Base-by-base conservation (phyloP, 2,797 vertebrate genomes). In the Sebastiscus tertius region DNA sequence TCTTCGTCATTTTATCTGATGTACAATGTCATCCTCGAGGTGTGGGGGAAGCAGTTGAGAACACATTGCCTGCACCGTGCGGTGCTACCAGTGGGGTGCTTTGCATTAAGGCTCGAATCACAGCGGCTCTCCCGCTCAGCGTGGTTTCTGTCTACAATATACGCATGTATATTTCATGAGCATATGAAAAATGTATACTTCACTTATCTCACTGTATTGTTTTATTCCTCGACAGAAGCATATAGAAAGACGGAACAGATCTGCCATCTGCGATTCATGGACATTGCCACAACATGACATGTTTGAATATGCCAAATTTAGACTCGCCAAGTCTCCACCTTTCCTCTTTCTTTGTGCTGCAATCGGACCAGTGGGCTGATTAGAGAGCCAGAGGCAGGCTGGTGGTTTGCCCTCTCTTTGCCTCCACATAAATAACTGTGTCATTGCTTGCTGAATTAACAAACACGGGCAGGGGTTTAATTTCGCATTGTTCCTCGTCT, bases 371-470 rank as follows among this genome's bases (percentile, higher is more conserved):
- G 80, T 76, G 75, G 64, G 59, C 76, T 84, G 82, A 88, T 87
- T 84, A 81, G 79, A 88, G 74, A 39, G 70, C 92, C 64, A 52
- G 80, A 84, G 85, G 86, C 72, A 34, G 74, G 78, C 65, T 0
- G 49, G 20, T 3, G 36, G 16, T 72, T 83, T 68, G 36, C 65
- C 86, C 60, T 73, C 62, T 81, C 75, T 83, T 77, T 75, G 64
- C 83, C 84, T 83, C 67, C 82, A 85, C 87, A 88, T 88, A 88
- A 92, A 91, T 87, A 93, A 92, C 76, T 56, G 66, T 82, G 75
- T 75, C 85, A 78, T 77, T 73, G 79, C 88, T 82, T 72, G 73
- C 84, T 82, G 88, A 89, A 89, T 88, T 77, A 88, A 74, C 89
- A 85, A 85, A 87, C 75, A 80, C 0, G 33, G 49, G 63, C 76